Evolutionary conservation across 2,888 invertebrate genomes (phyloP), one percentile per base, ranked within the genome.

Genomic region (Anoplius nigerrimus): DNA sequence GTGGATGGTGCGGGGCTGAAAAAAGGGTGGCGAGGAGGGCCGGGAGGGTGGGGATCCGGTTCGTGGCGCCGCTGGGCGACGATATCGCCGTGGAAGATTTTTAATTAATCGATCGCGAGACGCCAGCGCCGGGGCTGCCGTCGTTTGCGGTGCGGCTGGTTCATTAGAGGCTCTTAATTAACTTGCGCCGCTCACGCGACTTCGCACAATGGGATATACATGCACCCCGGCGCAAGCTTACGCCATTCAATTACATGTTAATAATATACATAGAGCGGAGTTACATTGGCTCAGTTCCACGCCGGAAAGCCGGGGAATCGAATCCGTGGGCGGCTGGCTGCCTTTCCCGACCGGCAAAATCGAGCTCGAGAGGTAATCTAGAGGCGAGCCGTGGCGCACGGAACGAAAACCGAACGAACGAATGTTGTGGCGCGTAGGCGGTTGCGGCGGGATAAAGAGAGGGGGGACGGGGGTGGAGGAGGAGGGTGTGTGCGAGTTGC

Each of bases 131-230:
- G 83, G 24, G 66, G 79, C 79, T 76, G 80, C 65, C 84, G 84
- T 83, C 86, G 85, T 87, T 86, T 84, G 87, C 84, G 85, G 84
- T 79, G 82, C 83, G 84, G 84, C 85, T 86, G 87, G 81, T 88
- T 88, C 88, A 88, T 88, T 88, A 88, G 87, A 88, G 85, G 85
- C 85, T 87, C 87, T 88, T 88, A 88, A 88, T 88, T 88, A 88
- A 88, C 88, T 88, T 85, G 88, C 87, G 86, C 83, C 79, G 84
- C 84, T 83, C 88, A 86, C 87, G 87, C 85, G 85, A 85, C 85
- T 86, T 84, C 78, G 76, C 81, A 85, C 85, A 85, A 85, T 85
- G 81, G 82, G 54, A 71, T 61, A 72, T 62, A 72, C 69, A 60
- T 58, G 62, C 34, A 42, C 51, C 73, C 64, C 77, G 72, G 79